Evolutionary conservation across 2,888 invertebrate species (phyloP).

Genomic region (Quadroppia sp.): DNA sequence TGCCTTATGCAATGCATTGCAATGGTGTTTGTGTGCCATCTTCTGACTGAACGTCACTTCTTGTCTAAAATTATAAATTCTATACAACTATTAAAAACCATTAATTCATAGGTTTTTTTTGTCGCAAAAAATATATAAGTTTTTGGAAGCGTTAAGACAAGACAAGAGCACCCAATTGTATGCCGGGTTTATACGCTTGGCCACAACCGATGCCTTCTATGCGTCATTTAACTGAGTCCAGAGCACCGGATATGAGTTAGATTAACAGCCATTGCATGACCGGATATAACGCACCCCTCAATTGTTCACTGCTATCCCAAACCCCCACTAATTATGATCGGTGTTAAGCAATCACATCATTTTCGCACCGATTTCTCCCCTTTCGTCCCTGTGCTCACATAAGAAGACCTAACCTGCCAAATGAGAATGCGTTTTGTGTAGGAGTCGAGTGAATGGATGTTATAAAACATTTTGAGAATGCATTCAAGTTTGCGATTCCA

Average conservation of each 20-base stretch:
- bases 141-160: not conserved
- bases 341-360: conserved; percentile 28
- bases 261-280: conserved; percentile 22
- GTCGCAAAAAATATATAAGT: too few relatives aligned
- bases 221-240: conserved; percentile 28
- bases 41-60: not conserved
- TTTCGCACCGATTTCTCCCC: not conserved
- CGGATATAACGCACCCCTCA: conserved; percentile 28
- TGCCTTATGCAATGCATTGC: conserved; percentile 23
- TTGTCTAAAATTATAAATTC: not conserved
- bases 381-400: not conserved
- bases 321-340: conserved; percentile 2
- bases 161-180: not conserved
- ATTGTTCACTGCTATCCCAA: conserved; percentile 2
- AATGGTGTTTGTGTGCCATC: conserved; percentile 4
- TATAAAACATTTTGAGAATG: not conserved
- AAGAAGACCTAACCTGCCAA: too few relatives aligned
- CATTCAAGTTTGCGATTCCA: not conserved
- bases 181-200: conserved; percentile 15
- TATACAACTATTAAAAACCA: conserved; percentile 4
- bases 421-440: not conserved
- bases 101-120: too few relatives aligned
- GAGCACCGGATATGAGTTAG: conserved; percentile 29
- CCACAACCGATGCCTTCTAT: conserved; percentile 18
- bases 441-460: not conserved